phyloP scores from a whole-genome alignment of 2,888 invertebrate genomes.

The Lottia gigantea region DNA sequence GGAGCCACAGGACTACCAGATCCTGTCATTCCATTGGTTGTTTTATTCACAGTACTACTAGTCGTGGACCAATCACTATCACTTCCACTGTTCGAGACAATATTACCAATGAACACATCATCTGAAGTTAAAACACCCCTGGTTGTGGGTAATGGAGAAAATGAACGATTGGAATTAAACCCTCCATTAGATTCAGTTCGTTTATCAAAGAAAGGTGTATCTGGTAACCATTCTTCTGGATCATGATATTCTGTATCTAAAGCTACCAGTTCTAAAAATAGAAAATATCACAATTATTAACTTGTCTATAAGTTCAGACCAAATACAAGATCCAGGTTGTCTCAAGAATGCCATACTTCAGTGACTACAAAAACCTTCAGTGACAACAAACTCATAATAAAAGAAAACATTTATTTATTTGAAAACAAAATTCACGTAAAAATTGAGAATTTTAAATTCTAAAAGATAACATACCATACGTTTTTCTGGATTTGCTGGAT shows the following conservation, averaged over 20 bases:
- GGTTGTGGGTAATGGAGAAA: not conserved
- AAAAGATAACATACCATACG: conserved; percentile 36
- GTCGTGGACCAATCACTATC: conserved; percentile 12
- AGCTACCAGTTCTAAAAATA: conserved; percentile 53
- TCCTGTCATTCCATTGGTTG: conserved; percentile 10
- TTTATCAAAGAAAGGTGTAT: conserved; percentile 30
- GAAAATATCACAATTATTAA: not conserved
- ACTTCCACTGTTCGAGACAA: conserved; percentile 2
- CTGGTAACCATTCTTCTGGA: conserved; percentile 47
- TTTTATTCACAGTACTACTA: not conserved
- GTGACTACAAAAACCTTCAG: too few species aligned
- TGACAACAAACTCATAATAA: too few species aligned
- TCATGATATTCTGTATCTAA: conserved; percentile 61
- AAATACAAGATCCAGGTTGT: not conserved
- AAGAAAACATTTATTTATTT: too few species aligned
- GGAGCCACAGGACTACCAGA: conserved; percentile 16
- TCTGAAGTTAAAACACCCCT: not conserved
- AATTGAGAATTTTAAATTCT: too few species aligned
- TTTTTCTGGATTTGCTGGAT: conserved; percentile 33
- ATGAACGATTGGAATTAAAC: not conserved
- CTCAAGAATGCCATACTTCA: too few species aligned
- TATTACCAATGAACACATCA: not conserved
- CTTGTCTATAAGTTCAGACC: not conserved
- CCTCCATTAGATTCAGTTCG: not conserved
- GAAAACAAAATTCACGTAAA: too few species aligned